Conservation (phyloP, 2,797 vertebrate species). For the Lepilemur septentrionalis region DNA sequence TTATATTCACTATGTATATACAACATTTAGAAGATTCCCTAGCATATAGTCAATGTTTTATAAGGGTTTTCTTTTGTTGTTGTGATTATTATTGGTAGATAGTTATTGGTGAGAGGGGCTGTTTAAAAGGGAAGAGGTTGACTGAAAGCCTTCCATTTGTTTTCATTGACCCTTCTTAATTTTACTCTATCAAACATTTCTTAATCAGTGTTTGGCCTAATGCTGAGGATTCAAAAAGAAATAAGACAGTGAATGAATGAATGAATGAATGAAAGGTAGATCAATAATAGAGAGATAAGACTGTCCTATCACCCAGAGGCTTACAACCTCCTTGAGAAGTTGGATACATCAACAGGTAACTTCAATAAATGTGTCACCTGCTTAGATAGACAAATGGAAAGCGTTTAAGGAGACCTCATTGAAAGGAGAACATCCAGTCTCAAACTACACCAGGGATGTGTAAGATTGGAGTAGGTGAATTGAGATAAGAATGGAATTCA, state of each 20-base stretch:
- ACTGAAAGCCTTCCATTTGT: not conserved
- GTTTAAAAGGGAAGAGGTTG: not conserved
- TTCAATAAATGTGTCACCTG: not conserved
- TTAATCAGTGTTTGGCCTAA: not conserved
- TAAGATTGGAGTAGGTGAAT: not conserved
- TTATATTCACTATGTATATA: not conserved
- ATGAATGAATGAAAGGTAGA: not conserved
- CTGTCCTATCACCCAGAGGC: not conserved
- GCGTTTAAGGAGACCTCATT: not conserved
- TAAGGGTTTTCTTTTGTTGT: not conserved
- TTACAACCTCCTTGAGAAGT: not conserved
- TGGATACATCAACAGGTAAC: not conserved
- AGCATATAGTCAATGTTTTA: not conserved
- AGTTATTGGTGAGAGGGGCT: not conserved
- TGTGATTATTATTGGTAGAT: not conserved
- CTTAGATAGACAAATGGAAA: not conserved
- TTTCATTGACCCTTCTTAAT: not conserved
- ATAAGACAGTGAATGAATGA: not conserved
- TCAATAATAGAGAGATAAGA: not conserved
- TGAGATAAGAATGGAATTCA: not conserved
- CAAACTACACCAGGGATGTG: not conserved
- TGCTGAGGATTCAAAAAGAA: slow-evolving; percentile 4
- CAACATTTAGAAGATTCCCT: not conserved
- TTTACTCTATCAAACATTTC: slow-evolving; percentile 6
- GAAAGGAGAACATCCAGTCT: not conserved